Conservation (phyloP, 1,140 invertebrate species). For the Bombus terrestris region DNA sequence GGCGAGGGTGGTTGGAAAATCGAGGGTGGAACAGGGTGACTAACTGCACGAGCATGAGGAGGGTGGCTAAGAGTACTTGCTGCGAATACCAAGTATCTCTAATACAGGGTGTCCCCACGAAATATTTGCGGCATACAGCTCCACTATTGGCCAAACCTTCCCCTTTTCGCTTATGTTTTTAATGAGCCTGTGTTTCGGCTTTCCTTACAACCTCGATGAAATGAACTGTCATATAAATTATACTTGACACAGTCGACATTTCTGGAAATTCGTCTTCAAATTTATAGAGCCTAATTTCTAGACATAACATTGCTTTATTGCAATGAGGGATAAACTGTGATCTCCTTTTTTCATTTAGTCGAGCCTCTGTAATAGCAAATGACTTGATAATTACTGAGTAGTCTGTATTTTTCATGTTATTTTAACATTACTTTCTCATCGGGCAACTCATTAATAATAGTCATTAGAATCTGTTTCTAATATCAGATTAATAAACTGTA, state of each 20-base stretch:
- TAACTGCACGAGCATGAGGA: conserved; percentile 69
- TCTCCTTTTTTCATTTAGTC: not conserved
- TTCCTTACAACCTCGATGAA: not conserved
- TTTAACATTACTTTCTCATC: too few relatives aligned
- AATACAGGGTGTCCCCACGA: conserved; percentile 60
- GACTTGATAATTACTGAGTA: too few relatives aligned
- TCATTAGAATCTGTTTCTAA: too few relatives aligned
- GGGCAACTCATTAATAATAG: too few relatives aligned
- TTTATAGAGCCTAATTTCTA: not conserved
- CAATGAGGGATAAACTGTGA: not conserved
- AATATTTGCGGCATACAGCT: conserved; percentile 32
- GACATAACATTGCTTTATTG: too few relatives aligned
- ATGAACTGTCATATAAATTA: not conserved
- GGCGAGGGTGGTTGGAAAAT: conserved; percentile 69
- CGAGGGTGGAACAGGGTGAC: conserved; percentile 74
- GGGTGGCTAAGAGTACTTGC: conserved; percentile 69
- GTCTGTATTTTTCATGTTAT: too few relatives aligned
- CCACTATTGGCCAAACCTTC: not conserved
- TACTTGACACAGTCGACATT: too few relatives aligned
- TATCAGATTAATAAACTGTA: too few relatives aligned
- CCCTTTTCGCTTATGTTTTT: not conserved
- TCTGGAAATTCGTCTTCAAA: not conserved
- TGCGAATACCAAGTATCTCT: conserved; percentile 71
- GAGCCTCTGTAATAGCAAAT: too few relatives aligned
- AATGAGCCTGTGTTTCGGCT: not conserved